phyloP scores from a whole-genome alignment of 2,113 vertebrate species.

The Sylvietta virens region DNA sequence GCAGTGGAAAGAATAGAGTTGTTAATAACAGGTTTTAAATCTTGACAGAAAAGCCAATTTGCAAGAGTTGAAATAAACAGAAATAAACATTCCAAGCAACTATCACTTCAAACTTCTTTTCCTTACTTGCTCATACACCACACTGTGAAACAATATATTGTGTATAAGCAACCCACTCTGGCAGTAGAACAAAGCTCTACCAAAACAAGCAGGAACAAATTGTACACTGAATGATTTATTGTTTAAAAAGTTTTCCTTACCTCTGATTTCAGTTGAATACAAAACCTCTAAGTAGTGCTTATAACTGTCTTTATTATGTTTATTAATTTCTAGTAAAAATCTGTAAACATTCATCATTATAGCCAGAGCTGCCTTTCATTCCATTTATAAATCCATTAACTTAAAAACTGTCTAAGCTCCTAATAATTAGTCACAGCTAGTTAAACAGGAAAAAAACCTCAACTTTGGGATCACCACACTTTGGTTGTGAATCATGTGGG shows the following conservation, averaged over 20 bases:
- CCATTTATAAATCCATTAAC: not conserved
- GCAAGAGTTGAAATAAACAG: not conserved
- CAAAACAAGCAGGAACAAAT: not conserved
- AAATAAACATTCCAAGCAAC: not conserved
- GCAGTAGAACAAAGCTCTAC: not conserved
- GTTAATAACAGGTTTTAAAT: not conserved
- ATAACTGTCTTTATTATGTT: not conserved
- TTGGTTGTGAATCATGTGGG: not conserved
- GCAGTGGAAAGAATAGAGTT: not conserved
- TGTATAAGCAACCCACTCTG: not conserved
- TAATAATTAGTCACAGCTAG: not conserved
- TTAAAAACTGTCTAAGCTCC: not conserved
- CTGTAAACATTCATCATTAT: not conserved
- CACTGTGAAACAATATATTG: not conserved
- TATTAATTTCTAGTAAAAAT: not conserved
- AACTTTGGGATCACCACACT: fast-evolving
- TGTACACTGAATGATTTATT: not conserved
- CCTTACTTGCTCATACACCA: not conserved
- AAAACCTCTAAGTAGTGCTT: not conserved
- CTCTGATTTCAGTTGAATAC: not conserved
- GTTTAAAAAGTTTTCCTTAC: not conserved
- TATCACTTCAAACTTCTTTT: not conserved
- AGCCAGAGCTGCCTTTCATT: not conserved
- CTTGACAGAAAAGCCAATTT: not conserved
- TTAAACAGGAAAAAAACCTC: not conserved